Evolutionary conservation across 1,140 invertebrate genomes (phyloP).

Genomic region (Asobara japonica): DNA sequence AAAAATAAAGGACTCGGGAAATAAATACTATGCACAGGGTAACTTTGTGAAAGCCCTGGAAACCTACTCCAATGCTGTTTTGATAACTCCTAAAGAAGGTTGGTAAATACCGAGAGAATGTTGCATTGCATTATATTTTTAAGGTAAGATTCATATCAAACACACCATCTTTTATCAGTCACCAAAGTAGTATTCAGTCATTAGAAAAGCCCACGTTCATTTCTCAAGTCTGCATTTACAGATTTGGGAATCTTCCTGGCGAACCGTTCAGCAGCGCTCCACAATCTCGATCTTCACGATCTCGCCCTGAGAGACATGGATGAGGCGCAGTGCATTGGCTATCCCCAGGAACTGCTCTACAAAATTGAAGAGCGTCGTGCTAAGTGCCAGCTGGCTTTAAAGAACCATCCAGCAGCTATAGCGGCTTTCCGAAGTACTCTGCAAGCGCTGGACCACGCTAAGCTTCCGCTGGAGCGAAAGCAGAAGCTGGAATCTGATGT

Average conservation of each 20-base stretch:
- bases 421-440: slow-evolving; percentile 74
- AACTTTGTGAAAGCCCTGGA: slow-evolving; percentile 79
- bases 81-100: slow-evolving; percentile 74
- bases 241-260: slow-evolving; percentile 81
- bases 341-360: slow-evolving; percentile 78
- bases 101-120: slow-evolving; percentile 34
- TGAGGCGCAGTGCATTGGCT: slow-evolving; percentile 74
- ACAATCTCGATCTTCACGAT: slow-evolving; percentile 79
- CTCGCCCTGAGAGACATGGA: slow-evolving; percentile 76
- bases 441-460: slow-evolving; percentile 72
- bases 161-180: neutral
- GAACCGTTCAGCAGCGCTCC: slow-evolving; percentile 88
- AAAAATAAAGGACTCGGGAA: slow-evolving; percentile 79
- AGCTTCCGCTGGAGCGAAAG: slow-evolving; percentile 73
- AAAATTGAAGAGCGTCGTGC: slow-evolving; percentile 83
- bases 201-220: too few relatives aligned
- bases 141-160: neutral
- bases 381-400: slow-evolving; percentile 78
- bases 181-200: too few relatives aligned
- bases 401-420: slow-evolving; percentile 75
- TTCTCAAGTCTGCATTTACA: slow-evolving; percentile 43
- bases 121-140: neutral
- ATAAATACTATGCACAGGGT: slow-evolving; percentile 79
- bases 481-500: slow-evolving; percentile 75
- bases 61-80: slow-evolving; percentile 78